Percentiles rank a stretch among this genome's conserved stretches.
Conservation (phyloP, 2,888 invertebrate genomes). For the Caenorhabditis macrosperma region DNA sequence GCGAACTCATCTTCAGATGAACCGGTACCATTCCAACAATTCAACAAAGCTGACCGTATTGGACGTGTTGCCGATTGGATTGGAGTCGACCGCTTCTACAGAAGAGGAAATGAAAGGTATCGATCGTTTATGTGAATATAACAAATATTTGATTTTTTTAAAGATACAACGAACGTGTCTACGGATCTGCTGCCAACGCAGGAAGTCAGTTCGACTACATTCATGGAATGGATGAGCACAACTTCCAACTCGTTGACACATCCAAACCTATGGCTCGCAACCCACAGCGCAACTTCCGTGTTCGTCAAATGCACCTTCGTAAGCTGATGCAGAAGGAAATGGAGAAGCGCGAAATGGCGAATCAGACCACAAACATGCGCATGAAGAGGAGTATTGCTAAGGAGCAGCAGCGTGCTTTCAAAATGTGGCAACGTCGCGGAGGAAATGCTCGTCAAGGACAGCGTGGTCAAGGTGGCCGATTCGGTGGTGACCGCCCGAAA, state of each 20-base stretch:
- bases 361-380: conserved; percentile 77
- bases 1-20: conserved; percentile 84
- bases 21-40: conserved; percentile 98
- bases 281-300: conserved; percentile 72
- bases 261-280: conserved; percentile 82
- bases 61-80: conserved; percentile 99
- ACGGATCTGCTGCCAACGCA: conserved; percentile 78
- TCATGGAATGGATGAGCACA: conserved; percentile 98
- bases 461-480: conserved; percentile 67
- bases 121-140: not conserved
- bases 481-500: conserved; percentile 73
- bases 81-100: conserved; percentile 87
- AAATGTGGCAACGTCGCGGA: conserved; percentile 88
- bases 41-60: conserved; percentile 94
- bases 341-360: conserved; percentile 79
- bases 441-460: conserved; percentile 72
- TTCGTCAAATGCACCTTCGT: conserved; percentile 73
- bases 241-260: conserved; percentile 97
- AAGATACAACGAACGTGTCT: conserved; percentile 78
- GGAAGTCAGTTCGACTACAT: conserved; percentile 98
- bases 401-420: conserved; percentile 85
- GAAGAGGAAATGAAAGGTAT: conserved; percentile 89
- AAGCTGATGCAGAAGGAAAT: conserved; percentile 78
- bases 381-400: conserved; percentile 78
- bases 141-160: conserved; percentile 28